Evolutionary conservation across 2,797 vertebrate genomes (phyloP).

Genomic region (Acrossocheilus wenchowensis): DNA sequence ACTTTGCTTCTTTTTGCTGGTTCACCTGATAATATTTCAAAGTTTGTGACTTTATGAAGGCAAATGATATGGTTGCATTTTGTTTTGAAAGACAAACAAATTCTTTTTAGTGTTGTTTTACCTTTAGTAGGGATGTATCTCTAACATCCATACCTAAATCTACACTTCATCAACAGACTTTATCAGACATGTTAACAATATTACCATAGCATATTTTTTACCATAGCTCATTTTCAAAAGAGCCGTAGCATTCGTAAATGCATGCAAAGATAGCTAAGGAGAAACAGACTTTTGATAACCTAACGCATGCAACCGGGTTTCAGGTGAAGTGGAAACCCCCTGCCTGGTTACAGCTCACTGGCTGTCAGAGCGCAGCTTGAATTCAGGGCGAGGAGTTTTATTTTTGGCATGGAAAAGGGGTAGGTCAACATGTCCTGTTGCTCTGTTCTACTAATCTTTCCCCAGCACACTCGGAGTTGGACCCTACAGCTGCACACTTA

Average conservation of each 20-base stretch:
- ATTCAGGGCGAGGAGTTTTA: slow-evolving; percentile 75
- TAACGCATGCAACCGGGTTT: slow-evolving; percentile 51
- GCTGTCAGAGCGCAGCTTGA: slow-evolving; percentile 65
- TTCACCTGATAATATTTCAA: neutral
- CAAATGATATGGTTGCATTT: neutral
- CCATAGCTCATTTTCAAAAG: neutral
- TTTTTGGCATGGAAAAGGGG: slow-evolving; percentile 80
- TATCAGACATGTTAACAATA: neutral
- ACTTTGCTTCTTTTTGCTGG: neutral
- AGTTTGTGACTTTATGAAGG: neutral
- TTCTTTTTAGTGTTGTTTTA: neutral
- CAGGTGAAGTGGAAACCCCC: slow-evolving; percentile 76
- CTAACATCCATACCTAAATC: neutral
- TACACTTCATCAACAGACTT: neutral
- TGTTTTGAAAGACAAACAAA: neutral
- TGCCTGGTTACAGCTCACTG: slow-evolving; percentile 50
- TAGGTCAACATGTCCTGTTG: slow-evolving; percentile 57
- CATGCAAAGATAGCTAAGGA: slow-evolving; percentile 66
- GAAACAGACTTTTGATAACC: slow-evolving; percentile 44
- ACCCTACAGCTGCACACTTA: slow-evolving; percentile 72
- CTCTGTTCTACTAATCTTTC: slow-evolving; percentile 25
- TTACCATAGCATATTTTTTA: too few species aligned
- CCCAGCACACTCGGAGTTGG: slow-evolving; percentile 68
- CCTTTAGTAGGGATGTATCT: neutral
- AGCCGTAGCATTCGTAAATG: slow-evolving; percentile 27